Evolutionary conservation across 2,113 vertebrate species (phyloP), one percentile per base, ranked within the genome.

Genomic region (Candoia aspera): DNA sequence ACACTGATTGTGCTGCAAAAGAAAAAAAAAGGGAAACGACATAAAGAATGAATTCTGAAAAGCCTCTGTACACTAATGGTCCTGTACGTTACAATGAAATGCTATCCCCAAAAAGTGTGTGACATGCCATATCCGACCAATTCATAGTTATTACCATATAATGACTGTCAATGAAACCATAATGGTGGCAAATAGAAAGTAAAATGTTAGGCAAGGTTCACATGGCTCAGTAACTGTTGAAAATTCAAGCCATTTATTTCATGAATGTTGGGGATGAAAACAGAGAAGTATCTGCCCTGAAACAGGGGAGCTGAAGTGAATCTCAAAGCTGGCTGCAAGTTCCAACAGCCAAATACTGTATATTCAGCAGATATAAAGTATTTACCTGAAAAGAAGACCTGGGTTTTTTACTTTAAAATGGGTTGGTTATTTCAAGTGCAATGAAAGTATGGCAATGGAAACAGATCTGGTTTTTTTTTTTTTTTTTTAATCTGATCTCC

Each of bases 161-260:
- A 24, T 90, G 96, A 93, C 92, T 95, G 95, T 92, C 96, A 95
- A 95, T 95, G 94, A 94, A 93, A 94, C 95, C 60, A 57, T 92
- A 93, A 93, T 42, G 49, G 91, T 68, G 84, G 88, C 11, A 58
- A 92, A 93, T 91, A 58, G 84, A 92, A 97, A 94, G 93, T 94
- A 89, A 96, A 94, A 94, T 95, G 93, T 93, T 92, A 86, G 90
- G 92, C 17, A 8, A 11, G 55, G 88, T 94, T 93, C 93, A 86
- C 53, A 57, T 0, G 62, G 94, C 1, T 58, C 53, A 2, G 93
- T 94, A 93, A 91, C 88, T 57, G 4, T 0, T 87, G 96, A 86
- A 91, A 91, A 93, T 6, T 64, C 91, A 60, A 42, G 21, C 9
- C 3, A 11, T 19, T 49, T 85, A 8, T 93, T 91, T 86, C 84